Evolutionary conservation across 1,140 invertebrate species (phyloP).

Genomic region (Amyelois transitella): DNA sequence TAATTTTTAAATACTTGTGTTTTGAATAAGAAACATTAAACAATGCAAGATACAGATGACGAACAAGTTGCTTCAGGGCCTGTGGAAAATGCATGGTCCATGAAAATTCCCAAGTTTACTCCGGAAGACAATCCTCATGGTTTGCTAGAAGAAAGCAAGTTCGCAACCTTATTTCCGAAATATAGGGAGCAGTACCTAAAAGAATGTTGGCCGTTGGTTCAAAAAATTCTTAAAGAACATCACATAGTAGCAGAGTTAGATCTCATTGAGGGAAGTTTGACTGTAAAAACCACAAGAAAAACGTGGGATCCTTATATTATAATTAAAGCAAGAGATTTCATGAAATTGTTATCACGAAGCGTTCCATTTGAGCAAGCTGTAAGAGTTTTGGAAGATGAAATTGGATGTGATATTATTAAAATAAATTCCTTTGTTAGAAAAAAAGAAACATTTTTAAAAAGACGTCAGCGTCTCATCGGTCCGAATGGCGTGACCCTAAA

Average conservation of each 20-base stretch:
- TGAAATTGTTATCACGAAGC: slow-evolving; percentile 95
- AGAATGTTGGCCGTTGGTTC: slow-evolving; percentile 96
- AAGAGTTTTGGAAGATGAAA: slow-evolving; percentile 90
- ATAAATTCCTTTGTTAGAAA: slow-evolving; percentile 94
- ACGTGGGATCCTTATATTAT: slow-evolving; percentile 99
- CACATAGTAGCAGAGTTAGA: slow-evolving; percentile 94
- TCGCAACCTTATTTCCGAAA: slow-evolving; percentile 83
- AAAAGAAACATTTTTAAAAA: slow-evolving; percentile 96
- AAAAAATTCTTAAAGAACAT: slow-evolving; percentile 87
- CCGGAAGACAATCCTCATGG: slow-evolving; percentile 94
- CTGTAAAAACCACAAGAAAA: slow-evolving; percentile 95
- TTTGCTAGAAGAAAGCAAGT: slow-evolving; percentile 79
- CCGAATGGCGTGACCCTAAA: slow-evolving; percentile 98
- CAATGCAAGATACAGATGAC: slow-evolving; percentile 29
- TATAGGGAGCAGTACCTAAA: slow-evolving; percentile 98
- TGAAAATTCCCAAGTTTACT: slow-evolving; percentile 94
- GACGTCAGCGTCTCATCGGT: slow-evolving; percentile 95
- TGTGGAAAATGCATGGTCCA: slow-evolving; percentile 89
- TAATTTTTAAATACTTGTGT: not conserved
- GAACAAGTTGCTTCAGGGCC: slow-evolving; percentile 47
- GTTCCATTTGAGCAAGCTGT: slow-evolving; percentile 97
- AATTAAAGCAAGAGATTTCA: slow-evolving; percentile 96
- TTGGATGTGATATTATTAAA: slow-evolving; percentile 97
- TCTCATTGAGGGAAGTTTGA: slow-evolving; percentile 95
- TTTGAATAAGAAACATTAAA: not conserved